These are phyloP conservation scores for Eremophila alpestris DNA, from an alignment of 2,797 vertebrate genomes.

Conservation along the genomic window DNA sequence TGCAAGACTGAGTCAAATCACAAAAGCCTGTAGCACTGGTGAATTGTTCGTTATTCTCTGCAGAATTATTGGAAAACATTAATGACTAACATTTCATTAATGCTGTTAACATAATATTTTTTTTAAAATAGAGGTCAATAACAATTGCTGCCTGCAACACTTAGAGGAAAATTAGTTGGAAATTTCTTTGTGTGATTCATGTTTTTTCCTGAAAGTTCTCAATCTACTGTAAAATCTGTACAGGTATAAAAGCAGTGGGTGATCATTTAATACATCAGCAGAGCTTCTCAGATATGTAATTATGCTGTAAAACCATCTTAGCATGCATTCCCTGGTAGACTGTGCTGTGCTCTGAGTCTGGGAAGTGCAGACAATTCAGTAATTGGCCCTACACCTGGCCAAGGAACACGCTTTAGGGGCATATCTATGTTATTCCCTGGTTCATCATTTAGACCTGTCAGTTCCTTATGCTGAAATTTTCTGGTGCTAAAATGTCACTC, in stretches of 20 bases:
- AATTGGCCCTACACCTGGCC: neutral
- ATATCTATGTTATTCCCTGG: neutral
- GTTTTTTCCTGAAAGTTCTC: neutral
- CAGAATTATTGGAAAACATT: neutral
- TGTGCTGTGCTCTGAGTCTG: neutral
- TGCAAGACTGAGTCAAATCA: constrained; percentile 36
- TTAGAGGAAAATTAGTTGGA: neutral
- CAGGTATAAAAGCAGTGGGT: neutral
- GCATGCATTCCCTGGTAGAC: neutral
- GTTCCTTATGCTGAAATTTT: neutral
- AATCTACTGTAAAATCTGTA: neutral
- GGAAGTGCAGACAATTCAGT: neutral
- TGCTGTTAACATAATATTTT: neutral
- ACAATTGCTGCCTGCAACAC: neutral
- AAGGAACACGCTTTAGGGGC: neutral
- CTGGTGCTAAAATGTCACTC: neutral
- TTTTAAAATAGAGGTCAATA: neutral
- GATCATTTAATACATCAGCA: neutral
- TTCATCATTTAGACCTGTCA: neutral
- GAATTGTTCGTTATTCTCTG: constrained; percentile 10
- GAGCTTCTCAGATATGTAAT: neutral
- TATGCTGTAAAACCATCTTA: neutral
- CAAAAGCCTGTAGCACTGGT: neutral
- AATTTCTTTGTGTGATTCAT: neutral
- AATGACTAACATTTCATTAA: constrained; percentile 14